Conservation (phyloP, 2,888 invertebrate genomes). For the Epistrophella euchroma region DNA sequence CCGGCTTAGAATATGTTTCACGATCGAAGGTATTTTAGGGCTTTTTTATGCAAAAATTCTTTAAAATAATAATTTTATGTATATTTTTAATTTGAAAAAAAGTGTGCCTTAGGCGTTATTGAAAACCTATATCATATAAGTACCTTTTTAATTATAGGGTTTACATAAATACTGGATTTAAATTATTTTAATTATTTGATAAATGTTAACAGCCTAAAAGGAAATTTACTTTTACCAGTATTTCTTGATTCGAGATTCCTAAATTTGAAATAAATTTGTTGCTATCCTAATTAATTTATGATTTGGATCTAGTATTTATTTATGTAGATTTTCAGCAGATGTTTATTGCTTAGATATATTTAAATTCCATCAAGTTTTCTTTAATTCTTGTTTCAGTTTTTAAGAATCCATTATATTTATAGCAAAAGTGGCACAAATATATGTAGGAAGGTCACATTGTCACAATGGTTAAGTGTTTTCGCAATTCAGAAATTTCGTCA, state of each 20-base stretch:
- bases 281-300: background rate
- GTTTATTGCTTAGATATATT: background rate
- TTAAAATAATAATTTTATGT: background rate
- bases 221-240: conserved; percentile 5
- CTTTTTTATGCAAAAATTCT: background rate
- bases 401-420: too few relatives aligned
- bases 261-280: background rate
- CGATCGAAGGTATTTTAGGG: background rate
- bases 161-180: background rate
- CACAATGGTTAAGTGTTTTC: too few relatives aligned
- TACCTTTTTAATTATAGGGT: background rate
- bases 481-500: too few relatives aligned
- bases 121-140: background rate
- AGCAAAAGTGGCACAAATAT: too few relatives aligned
- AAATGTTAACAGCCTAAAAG: background rate
- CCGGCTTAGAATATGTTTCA: background rate
- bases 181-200: background rate
- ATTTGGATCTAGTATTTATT: background rate
- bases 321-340: background rate
- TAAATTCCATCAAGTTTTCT: background rate
- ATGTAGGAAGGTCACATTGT: too few relatives aligned
- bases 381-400: too few relatives aligned
- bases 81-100: background rate
- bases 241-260: background rate
- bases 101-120: background rate